These are phyloP conservation scores for Asteroscopus sphinx DNA, from an alignment of 2,888 invertebrate species.

Conservation along the genomic window DNA sequence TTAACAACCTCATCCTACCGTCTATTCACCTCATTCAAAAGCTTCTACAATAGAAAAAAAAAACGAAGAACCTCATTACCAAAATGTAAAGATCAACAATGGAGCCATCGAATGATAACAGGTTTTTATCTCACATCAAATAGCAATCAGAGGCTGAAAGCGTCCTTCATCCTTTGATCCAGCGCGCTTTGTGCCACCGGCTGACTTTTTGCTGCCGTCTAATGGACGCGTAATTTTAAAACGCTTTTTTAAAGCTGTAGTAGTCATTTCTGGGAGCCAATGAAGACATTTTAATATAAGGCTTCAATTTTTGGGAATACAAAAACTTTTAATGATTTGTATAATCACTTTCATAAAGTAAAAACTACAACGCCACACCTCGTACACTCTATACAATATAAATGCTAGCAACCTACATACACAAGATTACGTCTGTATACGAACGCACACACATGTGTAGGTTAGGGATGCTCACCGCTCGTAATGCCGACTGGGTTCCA, in stretches of 20 bases:
- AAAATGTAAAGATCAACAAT: conserved; percentile 44
- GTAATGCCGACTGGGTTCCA: too few species aligned
- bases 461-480: too few species aligned
- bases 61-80: conserved; percentile 33
- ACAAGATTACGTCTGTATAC: too few species aligned
- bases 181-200: conserved; percentile 51
- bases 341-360: too few species aligned
- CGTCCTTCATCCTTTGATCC: conserved; percentile 53
- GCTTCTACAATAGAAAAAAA: conserved; percentile 13
- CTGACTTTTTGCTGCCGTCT: conserved; percentile 45
- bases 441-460: too few species aligned
- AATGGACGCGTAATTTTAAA: conserved; percentile 49
- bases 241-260: conserved; percentile 30
- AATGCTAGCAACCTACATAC: too few species aligned
- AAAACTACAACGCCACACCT: too few species aligned
- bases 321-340: background rate
- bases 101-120: conserved; percentile 56
- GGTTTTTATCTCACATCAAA: conserved; percentile 59
- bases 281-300: too few species aligned
- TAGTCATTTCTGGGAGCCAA: conserved; percentile 11
- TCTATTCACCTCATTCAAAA: conserved; percentile 15
- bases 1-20: conserved; percentile 1
- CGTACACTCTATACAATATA: too few species aligned
- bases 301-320: too few species aligned
- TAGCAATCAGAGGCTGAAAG: conserved; percentile 54